A percentile compares a stretch with the other conserved stretches of the same genome.
These are phyloP conservation scores for Antigone vipio DNA, from an alignment of 2,113 vertebrate species.

Conservation along the genomic window DNA sequence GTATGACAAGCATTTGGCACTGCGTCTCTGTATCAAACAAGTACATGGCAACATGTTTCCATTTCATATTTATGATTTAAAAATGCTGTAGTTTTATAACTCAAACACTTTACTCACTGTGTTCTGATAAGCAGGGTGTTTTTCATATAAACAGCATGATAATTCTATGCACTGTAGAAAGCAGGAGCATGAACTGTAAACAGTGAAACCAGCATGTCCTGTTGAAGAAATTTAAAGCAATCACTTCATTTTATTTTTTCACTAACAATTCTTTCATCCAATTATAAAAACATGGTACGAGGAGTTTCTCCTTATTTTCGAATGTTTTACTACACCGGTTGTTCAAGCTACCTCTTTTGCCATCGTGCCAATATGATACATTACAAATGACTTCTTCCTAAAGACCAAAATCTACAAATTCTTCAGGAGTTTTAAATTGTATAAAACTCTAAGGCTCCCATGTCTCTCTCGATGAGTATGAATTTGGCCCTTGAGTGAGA, in stretches of 20 bases:
- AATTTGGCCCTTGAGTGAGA: neutral
- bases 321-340: neutral
- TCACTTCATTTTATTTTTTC: neutral
- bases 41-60: conserved; percentile 18
- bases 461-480: neutral
- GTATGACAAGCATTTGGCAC: conserved; percentile 51
- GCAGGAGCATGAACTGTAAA: conserved; percentile 29
- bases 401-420: neutral
- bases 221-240: neutral
- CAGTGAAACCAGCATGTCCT: neutral
- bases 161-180: neutral
- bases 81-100: conserved; percentile 8
- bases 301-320: neutral
- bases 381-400: neutral
- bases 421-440: neutral
- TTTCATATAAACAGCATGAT: neutral
- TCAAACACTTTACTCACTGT: conserved; percentile 33
- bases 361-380: neutral
- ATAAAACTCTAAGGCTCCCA: neutral
- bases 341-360: neutral
- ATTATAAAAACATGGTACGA: neutral
- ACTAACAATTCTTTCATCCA: neutral
- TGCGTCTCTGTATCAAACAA: neutral
- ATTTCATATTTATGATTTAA: conserved; percentile 31
- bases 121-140: neutral